Evolutionary conservation across 2,888 invertebrate genomes (phyloP), one percentile per base, ranked within the genome.

Genomic region (Bombylius discolor): DNA sequence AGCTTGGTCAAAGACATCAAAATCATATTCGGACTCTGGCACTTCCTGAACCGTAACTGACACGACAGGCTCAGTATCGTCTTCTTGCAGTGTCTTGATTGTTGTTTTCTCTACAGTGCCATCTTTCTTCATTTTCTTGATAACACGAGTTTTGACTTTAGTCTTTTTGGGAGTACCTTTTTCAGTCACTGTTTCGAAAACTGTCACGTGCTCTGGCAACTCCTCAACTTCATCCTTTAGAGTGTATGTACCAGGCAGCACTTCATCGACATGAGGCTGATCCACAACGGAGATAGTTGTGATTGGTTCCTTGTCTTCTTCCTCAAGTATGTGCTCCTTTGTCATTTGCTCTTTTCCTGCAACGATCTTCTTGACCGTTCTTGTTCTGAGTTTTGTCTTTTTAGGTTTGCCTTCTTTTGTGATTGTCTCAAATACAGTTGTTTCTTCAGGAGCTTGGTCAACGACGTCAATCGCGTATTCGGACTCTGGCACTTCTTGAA

Each of bases 41-140:
- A 49, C 61, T 58, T 58, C 60, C 52, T 60, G 51, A 42, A 62
- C 61, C 8, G 56, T 59, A 54, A 70, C 72, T 6, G 58, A 56
- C n/a, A 56, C 63, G 1, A 70, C 63, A 0, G 74, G 71, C 58
- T 53, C 51, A n/a, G 70, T 66, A 11, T 67, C 72, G 59, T 72
- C 74, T 63, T 73, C 69, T 59, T 67, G 66, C 23, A 72, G 65
- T 4, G 72, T 73, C 13, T 70, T 62, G 50, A 74, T 71, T 65
- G 71, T 67, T 3, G 72, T 74, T 13, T 70, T 62, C 62, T 75
- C 70, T 45, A 70, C 63, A 64, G 70, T 70, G 49, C 61, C 59
- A 51, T 68, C 74, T 61, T 62, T 70, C 5, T 64, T 66, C 64
- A 23, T 3, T 23, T 70, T 72, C 56, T 65, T 70, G 52, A 70